Conservation (phyloP, 1,140 invertebrate species). For the Dryas iulia region DNA sequence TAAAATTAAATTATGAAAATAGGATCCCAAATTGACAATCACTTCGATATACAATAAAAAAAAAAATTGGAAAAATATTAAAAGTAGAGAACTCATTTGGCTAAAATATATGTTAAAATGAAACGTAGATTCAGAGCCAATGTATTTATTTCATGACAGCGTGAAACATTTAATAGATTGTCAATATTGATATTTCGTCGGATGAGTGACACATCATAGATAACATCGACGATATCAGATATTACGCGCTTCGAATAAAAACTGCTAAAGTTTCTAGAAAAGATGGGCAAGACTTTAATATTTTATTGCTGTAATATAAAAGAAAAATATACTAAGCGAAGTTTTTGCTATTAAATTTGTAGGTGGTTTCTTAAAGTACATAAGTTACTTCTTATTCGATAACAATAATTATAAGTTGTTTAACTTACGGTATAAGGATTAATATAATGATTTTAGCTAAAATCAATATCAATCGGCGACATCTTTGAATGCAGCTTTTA, state of each 20-base stretch:
- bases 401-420: too few relatives aligned
- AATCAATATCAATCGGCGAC: too few relatives aligned
- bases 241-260: conserved; percentile 29
- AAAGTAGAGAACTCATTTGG: too few relatives aligned
- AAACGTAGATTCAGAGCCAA: not conserved
- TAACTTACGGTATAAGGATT: too few relatives aligned
- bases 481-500: too few relatives aligned
- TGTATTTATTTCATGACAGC: conserved; percentile 7
- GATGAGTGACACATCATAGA: conserved; percentile 34
- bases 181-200: conserved; percentile 23
- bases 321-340: not conserved
- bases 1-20: too few relatives aligned
- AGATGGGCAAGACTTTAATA: not conserved
- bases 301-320: not conserved
- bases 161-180: conserved; percentile 30
- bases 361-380: too few relatives aligned
- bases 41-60: too few relatives aligned
- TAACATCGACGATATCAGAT: conserved; percentile 49
- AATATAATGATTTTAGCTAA: too few relatives aligned
- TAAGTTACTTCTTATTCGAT: too few relatives aligned
- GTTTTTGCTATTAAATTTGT: not conserved
- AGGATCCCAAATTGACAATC: too few relatives aligned
- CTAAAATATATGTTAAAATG: conserved; percentile 6
- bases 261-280: conserved; percentile 3
- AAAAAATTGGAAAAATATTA: too few relatives aligned